These are phyloP conservation scores for Heliconius ismenius DNA, from an alignment of 2,888 invertebrate species.

Conservation along the genomic window DNA sequence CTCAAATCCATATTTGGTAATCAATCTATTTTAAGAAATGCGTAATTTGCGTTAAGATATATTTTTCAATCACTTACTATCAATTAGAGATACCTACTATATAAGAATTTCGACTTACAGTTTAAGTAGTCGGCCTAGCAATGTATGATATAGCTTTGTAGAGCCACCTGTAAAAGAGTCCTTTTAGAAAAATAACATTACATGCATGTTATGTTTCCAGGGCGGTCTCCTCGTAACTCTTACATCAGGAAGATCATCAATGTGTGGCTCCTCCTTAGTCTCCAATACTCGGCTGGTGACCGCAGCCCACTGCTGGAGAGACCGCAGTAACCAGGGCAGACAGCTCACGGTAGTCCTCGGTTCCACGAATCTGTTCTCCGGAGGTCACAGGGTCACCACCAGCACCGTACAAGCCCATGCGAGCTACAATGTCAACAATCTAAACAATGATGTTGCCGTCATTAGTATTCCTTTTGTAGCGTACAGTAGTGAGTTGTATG, in stretches of 20 bases:
- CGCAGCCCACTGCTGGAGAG: conserved; percentile 56
- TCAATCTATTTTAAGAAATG: neutral
- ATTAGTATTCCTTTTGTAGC: conserved; percentile 46
- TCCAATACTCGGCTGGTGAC: conserved; percentile 49
- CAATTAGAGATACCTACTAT: too few relatives aligned
- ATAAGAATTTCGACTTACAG: too few relatives aligned
- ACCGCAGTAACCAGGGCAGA: conserved; percentile 48
- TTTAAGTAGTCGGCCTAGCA: too few relatives aligned
- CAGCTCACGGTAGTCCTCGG: conserved; percentile 51
- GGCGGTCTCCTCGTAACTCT: conserved; percentile 51
- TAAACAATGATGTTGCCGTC: conserved; percentile 53
- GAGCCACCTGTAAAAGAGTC: too few relatives aligned
- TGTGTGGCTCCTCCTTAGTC: conserved; percentile 53
- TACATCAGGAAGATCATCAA: conserved; percentile 47
- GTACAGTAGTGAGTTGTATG: conserved; percentile 47
- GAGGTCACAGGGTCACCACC: conserved; percentile 50
- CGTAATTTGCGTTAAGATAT: too few relatives aligned
- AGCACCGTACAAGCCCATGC: conserved; percentile 49
- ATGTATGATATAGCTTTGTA: too few relatives aligned
- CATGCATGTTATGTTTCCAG: conserved; percentile 39
- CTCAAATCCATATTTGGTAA: conserved; percentile 49
- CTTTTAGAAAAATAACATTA: neutral
- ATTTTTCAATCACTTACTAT: too few relatives aligned
- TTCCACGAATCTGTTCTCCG: conserved; percentile 48
- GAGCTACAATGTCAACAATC: conserved; percentile 46